phyloP scores from a whole-genome alignment of 2,888 invertebrate species.

The Pherbina coryleti region DNA sequence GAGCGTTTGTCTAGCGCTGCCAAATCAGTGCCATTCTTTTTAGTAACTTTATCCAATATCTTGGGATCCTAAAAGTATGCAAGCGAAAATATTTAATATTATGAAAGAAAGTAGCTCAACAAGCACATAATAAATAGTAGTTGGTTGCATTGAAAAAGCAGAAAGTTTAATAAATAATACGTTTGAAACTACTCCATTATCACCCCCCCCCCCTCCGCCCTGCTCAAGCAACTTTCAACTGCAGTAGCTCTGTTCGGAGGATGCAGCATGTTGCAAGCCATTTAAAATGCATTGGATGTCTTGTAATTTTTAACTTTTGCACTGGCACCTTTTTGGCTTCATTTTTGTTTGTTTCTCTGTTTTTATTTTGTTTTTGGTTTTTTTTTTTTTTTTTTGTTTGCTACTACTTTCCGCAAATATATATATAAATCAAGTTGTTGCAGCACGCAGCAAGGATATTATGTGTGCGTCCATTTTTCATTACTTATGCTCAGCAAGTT shows the following conservation, averaged over 20 bases:
- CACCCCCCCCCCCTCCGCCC: neutral
- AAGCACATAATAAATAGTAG: too few relatives aligned
- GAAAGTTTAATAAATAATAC: too few relatives aligned
- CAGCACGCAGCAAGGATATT: too few relatives aligned
- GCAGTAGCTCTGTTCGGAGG: neutral
- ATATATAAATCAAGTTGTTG: too few relatives aligned
- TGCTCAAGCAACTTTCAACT: neutral
- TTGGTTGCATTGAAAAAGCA: too few relatives aligned
- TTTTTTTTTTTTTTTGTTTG: neutral
- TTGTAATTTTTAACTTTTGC: constrained; percentile 22
- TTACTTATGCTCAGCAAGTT: too few relatives aligned
- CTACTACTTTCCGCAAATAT: neutral
- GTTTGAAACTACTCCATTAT: too few relatives aligned
- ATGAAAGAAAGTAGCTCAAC: neutral
- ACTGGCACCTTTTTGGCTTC: too few relatives aligned
- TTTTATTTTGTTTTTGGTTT: too few relatives aligned
- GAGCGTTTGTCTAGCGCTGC: constrained; percentile 88
- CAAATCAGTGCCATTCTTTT: constrained; percentile 81
- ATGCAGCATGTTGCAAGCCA: neutral
- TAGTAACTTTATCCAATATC: constrained; percentile 79
- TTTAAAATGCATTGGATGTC: constrained; percentile 26
- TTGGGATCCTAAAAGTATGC: constrained; percentile 79
- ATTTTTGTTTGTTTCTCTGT: too few relatives aligned
- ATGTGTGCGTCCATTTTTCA: too few relatives aligned
- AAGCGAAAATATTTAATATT: constrained; percentile 34